These are phyloP conservation scores for Pseudeuparius sepicola DNA, from an alignment of 2,888 invertebrate genomes.

Conservation along the genomic window DNA sequence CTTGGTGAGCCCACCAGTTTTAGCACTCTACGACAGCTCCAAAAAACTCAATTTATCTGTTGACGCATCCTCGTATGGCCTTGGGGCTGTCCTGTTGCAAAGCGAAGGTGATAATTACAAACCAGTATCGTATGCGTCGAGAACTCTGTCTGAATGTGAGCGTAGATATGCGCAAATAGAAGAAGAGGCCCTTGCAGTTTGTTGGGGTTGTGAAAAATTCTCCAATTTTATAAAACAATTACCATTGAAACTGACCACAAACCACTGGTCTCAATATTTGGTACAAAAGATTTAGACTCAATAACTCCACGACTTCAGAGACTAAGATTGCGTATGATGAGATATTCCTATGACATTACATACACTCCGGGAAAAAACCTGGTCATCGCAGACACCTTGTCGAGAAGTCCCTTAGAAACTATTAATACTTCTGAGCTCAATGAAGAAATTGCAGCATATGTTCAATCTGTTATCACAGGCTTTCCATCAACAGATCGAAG, in stretches of 20 bases:
- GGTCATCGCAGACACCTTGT: constrained; percentile 1
- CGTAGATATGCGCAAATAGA: constrained; percentile 16
- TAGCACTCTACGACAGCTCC: constrained; percentile 13
- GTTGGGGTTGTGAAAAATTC: constrained; percentile 13
- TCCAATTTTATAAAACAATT: constrained; percentile 4
- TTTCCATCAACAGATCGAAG: constrained; percentile 7
- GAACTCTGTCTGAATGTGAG: constrained; percentile 12
- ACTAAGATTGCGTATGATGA: constrained; percentile 5
- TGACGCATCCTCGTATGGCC: constrained; percentile 14
- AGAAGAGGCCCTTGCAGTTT: constrained; percentile 14
- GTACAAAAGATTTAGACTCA: constrained; percentile 11
- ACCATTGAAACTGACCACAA: too few relatives aligned
- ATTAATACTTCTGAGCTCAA: neutral
- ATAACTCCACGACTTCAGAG: constrained; percentile 3
- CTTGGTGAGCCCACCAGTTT: constrained; percentile 13
- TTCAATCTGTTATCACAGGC: constrained; percentile 7
- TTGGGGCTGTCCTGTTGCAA: constrained; percentile 11
- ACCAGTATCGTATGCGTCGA: constrained; percentile 15
- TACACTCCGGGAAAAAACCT: constrained; percentile 2
- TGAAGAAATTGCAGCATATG: constrained; percentile 12
- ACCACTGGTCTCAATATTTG: too few relatives aligned
- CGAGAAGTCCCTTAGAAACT: constrained; percentile 2
- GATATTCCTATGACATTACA: constrained; percentile 1
- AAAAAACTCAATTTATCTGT: constrained; percentile 12
- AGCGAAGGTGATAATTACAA: constrained; percentile 3